Conservation (phyloP, 1,140 invertebrate species). For the Rhizoglyphus robini region DNA sequence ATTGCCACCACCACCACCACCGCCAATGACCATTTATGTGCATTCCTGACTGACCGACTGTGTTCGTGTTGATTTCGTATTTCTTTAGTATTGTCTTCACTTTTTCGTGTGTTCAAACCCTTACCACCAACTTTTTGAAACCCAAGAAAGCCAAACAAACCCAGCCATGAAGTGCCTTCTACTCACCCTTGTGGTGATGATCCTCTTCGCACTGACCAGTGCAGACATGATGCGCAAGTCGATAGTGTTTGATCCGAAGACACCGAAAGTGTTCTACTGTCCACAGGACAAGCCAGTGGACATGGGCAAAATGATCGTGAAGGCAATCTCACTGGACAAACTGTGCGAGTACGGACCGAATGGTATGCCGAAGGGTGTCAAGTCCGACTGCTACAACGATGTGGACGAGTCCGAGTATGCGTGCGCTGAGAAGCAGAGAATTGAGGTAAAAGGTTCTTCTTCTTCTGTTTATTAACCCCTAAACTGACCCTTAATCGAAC, state of each 20-base stretch:
- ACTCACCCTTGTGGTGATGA: not conserved
- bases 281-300: constrained; percentile 56
- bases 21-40: no score
- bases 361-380: constrained; percentile 52
- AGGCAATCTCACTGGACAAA: constrained; percentile 51
- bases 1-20: no score
- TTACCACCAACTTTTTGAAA: no score
- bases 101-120: no score
- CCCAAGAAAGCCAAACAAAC: no score
- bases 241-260: constrained; percentile 67
- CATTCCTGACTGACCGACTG: no score
- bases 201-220: constrained; percentile 12
- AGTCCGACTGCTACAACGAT: constrained; percentile 65
- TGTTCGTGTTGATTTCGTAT: no score
- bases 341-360: constrained; percentile 58
- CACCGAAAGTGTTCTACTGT: constrained; percentile 67
- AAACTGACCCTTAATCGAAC: not conserved
- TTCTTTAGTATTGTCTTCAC: no score
- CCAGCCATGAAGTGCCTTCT: no score
- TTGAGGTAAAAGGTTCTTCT: constrained; percentile 45
- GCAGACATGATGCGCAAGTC: constrained; percentile 63
- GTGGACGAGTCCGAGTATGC: constrained; percentile 63
- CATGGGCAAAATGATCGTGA: constrained; percentile 37
- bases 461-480: not conserved
- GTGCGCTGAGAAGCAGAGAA: constrained; percentile 65